Conservation (phyloP, 2,797 vertebrate species). For the Ara ararauna region DNA sequence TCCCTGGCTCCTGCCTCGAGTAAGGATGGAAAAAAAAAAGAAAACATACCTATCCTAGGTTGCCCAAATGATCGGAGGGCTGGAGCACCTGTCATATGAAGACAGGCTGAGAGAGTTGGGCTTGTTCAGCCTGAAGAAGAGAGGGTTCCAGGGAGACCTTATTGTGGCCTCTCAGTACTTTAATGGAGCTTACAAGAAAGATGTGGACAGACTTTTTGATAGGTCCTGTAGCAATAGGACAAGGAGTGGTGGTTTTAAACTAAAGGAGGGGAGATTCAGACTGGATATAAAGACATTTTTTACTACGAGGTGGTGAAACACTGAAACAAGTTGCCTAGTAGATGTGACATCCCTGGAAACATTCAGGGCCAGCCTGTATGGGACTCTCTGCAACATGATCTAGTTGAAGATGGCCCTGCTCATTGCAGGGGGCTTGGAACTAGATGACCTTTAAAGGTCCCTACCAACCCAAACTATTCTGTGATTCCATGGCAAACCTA, state of each 20-base stretch:
- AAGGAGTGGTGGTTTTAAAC: background rate
- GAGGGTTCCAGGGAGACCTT: background rate
- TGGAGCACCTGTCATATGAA: background rate
- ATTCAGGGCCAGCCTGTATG: background rate
- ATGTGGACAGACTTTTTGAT: background rate
- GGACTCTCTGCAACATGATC: background rate
- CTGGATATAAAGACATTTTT: background rate
- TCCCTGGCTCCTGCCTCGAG: background rate
- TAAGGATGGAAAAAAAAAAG: background rate
- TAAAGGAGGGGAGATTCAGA: background rate
- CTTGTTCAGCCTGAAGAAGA: background rate
- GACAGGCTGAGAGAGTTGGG: background rate
- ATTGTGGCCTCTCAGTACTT: background rate
- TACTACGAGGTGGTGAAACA: background rate
- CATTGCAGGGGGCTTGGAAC: accelerated
- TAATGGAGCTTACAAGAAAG: background rate
- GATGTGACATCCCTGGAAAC: background rate
- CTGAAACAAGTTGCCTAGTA: background rate
- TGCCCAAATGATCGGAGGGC: background rate
- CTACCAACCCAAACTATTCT: background rate
- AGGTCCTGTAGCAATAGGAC: background rate
- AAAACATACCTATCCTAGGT: background rate
- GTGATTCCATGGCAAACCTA: background rate
- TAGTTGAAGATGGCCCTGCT: background rate
- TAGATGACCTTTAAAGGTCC: background rate